Base-by-base conservation (phyloP, 2,113 vertebrate species). In the Brachypodius melanocephalos region DNA sequence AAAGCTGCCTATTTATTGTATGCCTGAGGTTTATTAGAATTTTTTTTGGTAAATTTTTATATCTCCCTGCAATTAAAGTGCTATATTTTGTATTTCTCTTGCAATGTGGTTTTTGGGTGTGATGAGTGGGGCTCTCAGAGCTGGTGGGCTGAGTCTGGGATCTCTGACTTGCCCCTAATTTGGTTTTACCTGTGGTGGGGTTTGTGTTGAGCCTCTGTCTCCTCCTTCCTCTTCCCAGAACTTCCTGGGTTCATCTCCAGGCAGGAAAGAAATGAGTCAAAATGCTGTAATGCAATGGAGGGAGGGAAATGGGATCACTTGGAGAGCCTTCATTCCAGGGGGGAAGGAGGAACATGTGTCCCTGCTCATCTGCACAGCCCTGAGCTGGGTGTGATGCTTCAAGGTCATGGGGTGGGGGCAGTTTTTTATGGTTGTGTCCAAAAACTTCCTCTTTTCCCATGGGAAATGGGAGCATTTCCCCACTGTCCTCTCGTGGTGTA, bases 1-100 rank as follows among this genome's bases (percentile, higher is more conserved):
- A 72, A 65, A 91, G 91, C 78, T 76, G 55, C 85, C 74, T 98
- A 98, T 98, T 98, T 98, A 98, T 98, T 98, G 97, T 95, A 43
- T 94, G 83, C 67, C 66, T 71, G 52, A 65, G 61, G 38, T 84
- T 88, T 72, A 51, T 66, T 43, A 24, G n/a, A 72, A 49, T 49
- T 24, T 75, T 54, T 69, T 68, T 83, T 68, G 51, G 63, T 69
- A 24, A 77, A 54, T 77, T 87, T 87, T 89, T 82, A 20, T 65
- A 91, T 91, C 82, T 93, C 82, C 77, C 71, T 87, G 75, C 91
- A 49, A 98, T 95, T 97, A 98, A 98, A 98, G 51, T 88, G 81
- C 85, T 95, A 43, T 97, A 17, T 97, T 97, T 96, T 67, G 72
- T 97, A 96, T 54, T 46, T 73, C 36, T 84, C 29, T 91, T 28